These are phyloP conservation scores for Apoda limacodes DNA, from an alignment of 2,888 invertebrate species.

Conservation along the genomic window DNA sequence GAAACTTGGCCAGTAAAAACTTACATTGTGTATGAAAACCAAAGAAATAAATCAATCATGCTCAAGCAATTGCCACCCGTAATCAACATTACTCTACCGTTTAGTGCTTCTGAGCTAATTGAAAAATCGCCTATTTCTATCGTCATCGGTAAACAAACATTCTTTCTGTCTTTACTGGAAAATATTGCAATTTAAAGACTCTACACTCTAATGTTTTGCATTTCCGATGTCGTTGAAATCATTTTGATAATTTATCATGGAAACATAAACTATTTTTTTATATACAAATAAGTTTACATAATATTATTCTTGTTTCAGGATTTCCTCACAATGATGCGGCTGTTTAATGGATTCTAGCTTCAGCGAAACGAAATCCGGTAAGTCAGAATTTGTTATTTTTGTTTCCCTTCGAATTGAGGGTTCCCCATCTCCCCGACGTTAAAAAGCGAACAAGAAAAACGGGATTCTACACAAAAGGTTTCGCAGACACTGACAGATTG, in stretches of 20 bases:
- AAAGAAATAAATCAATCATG: too few species aligned
- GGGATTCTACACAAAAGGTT: conserved; percentile 26
- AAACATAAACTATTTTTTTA: conserved; percentile 1
- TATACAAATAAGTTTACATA: not conserved
- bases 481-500: conserved; percentile 34
- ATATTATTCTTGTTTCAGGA: conserved; percentile 44
- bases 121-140: too few species aligned
- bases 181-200: too few species aligned
- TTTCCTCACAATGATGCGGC: conserved; percentile 62
- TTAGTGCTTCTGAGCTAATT: too few species aligned
- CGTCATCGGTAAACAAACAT: too few species aligned
- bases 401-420: not conserved
- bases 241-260: conserved; percentile 4
- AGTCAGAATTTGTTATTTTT: conserved; percentile 24
- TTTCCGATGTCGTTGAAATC: too few species aligned
- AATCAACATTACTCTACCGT: too few species aligned
- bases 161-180: too few species aligned
- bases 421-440: conserved; percentile 3
- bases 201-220: too few species aligned
- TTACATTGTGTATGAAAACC: too few species aligned
- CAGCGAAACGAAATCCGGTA: conserved; percentile 52
- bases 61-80: too few species aligned
- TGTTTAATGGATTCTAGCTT: conserved; percentile 56
- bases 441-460: conserved; percentile 25
- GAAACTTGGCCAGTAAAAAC: too few species aligned